A percentile compares a stretch with the other conserved stretches of the same genome.
Conservation (phyloP, 2,888 invertebrate genomes). For the Tachystola acroxantha region DNA sequence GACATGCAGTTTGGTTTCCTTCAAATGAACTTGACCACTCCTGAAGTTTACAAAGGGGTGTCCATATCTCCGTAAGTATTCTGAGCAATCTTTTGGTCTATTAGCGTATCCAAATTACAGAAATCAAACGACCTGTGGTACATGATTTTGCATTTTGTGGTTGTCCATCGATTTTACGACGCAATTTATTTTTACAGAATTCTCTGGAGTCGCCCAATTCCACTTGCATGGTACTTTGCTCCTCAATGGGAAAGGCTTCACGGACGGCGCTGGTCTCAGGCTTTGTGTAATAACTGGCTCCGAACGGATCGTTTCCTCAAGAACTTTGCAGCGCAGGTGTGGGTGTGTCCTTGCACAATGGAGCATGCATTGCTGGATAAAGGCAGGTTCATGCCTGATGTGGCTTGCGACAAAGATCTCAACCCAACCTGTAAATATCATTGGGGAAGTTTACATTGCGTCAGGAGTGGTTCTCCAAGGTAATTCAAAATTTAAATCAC, state of each 20-base stretch:
- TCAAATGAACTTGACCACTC: constrained; percentile 91
- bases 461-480: constrained; percentile 94
- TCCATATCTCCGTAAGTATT: constrained; percentile 85
- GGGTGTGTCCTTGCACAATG: constrained; percentile 94
- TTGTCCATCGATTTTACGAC: too few relatives aligned
- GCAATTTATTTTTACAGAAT: constrained; percentile 54
- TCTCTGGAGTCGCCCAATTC: constrained; percentile 95
- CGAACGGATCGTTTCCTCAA: constrained; percentile 88
- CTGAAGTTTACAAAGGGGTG: constrained; percentile 81
- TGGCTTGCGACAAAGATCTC: constrained; percentile 93
- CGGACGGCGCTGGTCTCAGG: constrained; percentile 89
- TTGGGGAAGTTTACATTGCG: constrained; percentile 94
- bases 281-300: constrained; percentile 94
- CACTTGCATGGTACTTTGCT: constrained; percentile 94
- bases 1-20: constrained; percentile 92
- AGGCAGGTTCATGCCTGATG: constrained; percentile 94
- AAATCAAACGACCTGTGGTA: too few relatives aligned
- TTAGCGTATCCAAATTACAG: too few relatives aligned
- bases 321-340: constrained; percentile 90
- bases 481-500: too few relatives aligned
- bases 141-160: too few relatives aligned
- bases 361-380: constrained; percentile 94
- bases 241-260: constrained; percentile 91
- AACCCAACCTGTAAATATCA: constrained; percentile 94
- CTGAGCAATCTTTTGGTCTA: too few relatives aligned